These are phyloP conservation scores for Mallotus villosus DNA, from an alignment of 2,797 vertebrate genomes.

Conservation along the genomic window DNA sequence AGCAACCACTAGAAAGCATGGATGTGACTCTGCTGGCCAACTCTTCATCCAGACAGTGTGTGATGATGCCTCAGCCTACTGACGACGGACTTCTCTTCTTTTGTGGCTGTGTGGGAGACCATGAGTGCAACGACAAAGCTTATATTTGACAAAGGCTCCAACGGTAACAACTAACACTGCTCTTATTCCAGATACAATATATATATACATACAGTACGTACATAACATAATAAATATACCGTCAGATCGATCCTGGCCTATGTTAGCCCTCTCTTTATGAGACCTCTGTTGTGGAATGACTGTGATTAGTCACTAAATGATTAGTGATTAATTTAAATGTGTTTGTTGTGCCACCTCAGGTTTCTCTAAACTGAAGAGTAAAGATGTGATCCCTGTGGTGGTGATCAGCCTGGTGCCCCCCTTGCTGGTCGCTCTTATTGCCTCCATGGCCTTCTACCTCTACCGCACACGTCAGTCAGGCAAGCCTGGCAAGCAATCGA, in stretches of 20 bases:
- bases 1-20: slow-evolving; percentile 78
- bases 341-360: slow-evolving; percentile 58
- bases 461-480: slow-evolving; percentile 71
- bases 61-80: slow-evolving; percentile 77
- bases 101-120: slow-evolving; percentile 81
- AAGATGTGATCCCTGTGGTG: slow-evolving; percentile 86
- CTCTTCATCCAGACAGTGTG: slow-evolving; percentile 80
- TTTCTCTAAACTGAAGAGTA: slow-evolving; percentile 82
- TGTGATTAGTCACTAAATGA: neutral
- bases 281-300: neutral
- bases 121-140: slow-evolving; percentile 89
- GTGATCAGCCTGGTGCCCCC: slow-evolving; percentile 85
- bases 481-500: slow-evolving; percentile 69
- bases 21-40: slow-evolving; percentile 70
- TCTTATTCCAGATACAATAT: neutral
- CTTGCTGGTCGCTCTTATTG: slow-evolving; percentile 78
- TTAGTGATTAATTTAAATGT: neutral
- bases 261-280: no score
- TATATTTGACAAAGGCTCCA: slow-evolving; percentile 82
- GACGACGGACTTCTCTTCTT: slow-evolving; percentile 73
- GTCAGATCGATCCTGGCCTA: neutral
- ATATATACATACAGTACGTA: neutral
- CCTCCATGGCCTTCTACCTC: slow-evolving; percentile 80
- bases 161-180: slow-evolving; percentile 64
- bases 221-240: neutral